phyloP scores from a whole-genome alignment of 2,888 invertebrate genomes.

The Globia sparganii region DNA sequence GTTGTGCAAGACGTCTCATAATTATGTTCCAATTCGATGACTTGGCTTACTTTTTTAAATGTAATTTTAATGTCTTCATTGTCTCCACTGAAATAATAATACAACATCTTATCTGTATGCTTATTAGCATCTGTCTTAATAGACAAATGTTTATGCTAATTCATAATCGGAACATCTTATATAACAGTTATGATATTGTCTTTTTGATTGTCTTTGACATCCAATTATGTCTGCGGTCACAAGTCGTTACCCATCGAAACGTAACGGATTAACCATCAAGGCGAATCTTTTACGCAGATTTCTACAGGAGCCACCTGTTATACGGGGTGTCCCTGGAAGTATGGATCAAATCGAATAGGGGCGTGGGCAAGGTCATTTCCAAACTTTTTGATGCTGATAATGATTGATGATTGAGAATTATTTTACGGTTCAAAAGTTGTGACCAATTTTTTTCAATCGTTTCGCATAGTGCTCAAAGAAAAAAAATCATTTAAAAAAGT shows the following conservation, averaged over 20 bases:
- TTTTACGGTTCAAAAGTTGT: no score
- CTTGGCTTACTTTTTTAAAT: conserved; percentile 15
- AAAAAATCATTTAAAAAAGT: no score
- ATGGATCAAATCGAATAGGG: no score
- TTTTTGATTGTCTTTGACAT: conserved; percentile 9
- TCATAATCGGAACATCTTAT: conserved; percentile 22
- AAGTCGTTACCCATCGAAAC: conserved; percentile 14
- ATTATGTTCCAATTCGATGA: not conserved
- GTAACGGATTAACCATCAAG: conserved; percentile 28
- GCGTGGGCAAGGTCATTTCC: no score
- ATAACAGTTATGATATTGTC: conserved; percentile 22
- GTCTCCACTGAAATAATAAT: conserved; percentile 31
- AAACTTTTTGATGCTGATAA: no score
- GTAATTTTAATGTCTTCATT: conserved; percentile 51
- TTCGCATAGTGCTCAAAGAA: no score
- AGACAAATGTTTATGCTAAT: conserved; percentile 3
- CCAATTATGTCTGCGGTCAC: conserved; percentile 29
- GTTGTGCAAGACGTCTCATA: not conserved
- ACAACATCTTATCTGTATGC: not conserved
- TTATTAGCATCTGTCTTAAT: no score
- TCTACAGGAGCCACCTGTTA: conserved; percentile 3
- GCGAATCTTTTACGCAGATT: conserved; percentile 10
- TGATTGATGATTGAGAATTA: no score
- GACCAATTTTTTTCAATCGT: no score
- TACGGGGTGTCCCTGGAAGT: no score